Evolutionary conservation across 2,888 invertebrate genomes (phyloP), one percentile per base, ranked within the genome.

Genomic region (Eupithecia vulgata): DNA sequence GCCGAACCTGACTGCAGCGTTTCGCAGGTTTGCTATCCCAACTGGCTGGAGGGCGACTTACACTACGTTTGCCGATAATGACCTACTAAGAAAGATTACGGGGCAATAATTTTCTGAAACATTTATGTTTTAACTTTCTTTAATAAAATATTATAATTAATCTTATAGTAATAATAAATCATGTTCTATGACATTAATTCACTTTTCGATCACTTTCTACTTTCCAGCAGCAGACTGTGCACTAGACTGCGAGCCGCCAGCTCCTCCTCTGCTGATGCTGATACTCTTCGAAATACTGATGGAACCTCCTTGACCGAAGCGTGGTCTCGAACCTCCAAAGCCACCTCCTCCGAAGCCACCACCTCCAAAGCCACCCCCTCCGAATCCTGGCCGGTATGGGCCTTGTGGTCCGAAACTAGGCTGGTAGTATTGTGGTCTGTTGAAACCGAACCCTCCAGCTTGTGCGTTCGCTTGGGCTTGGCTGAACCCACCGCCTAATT

Each of bases 211-310:
- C 59, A 59, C 30, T 71, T 59, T 62, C 48, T 71, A 79, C 76
- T 81, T 82, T 37, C 83, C 82, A 57, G 67, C 75, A 15, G 79
- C 76, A 66, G 72, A 79, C 1, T 74, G 74, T 2, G 81, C 78
- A 48, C 79, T 79, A 45, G 81, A 80, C 30, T 81, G 78, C 0
- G 82, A 75, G 0, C 69, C 65, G 0, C 80, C 77, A 0, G 68
- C 40, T 0, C 81, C 77, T 0, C 85, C 85, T 7, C 79, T 61
- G 45, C 81, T 80, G 34, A 86, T 83, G 73, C 83, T 84, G 68
- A 86, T 77, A 66, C 84, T 85, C 76, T 84, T 85, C 1, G 85
- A 84, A 40, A 84, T 80, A 72, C 82, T 84, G 69, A 86, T 79
- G 25, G 80, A 80, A 12, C 81, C 75, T 8, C 79, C 78, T 35